Base-by-base conservation (phyloP, 1,140 invertebrate species). In the Ectropis grisescens region DNA sequence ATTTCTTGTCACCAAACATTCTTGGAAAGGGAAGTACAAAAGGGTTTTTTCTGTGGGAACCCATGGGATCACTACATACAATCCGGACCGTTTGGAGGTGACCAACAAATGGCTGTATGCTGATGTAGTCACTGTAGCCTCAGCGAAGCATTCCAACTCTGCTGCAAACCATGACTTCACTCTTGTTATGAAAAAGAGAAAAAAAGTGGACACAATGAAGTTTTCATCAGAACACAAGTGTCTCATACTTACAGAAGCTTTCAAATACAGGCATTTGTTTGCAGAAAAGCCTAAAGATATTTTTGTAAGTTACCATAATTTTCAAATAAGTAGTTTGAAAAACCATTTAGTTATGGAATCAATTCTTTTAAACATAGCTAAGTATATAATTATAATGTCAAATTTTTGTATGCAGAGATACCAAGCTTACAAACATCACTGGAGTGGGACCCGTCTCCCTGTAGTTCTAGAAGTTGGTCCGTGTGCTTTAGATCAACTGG, bases 1-100 rank as follows among this genome's bases (percentile, higher is more conserved):
- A 81, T 98, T 95, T 84, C 88, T 95, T 75, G 95, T 98, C 56
- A 97, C 93, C 8, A 98, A 98, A 84, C 94, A 96, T 72, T 96
- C 91, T 7, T 93, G 97, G 97, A 97, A 97, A 84, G 94, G 97
- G 82, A 98, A 95, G 91, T 99, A 99, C 79, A 98, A 97, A 83
- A 88, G 98, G 60, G 95, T 99, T 64, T 97, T 99, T 74, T 97
- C 96, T 11, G 91, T 99, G 75, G 97, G 97, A 23, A 94, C 94
- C 16, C 87, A 90, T 75, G 96, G 96, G 15, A 94, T 99, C 41
- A 96, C 97, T 24, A 99, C 98, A 9, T 99, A 99, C 74, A 98
- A 98, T 81, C 97, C 97, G 1, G 90, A 88, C 47, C 93, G 89
- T 45, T 85, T 98, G 61, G 97, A 99, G 74, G 54, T 86, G 36